These are phyloP conservation scores for Fundulus diaphanus DNA, from an alignment of 2,797 vertebrate species.

Conservation along the genomic window DNA sequence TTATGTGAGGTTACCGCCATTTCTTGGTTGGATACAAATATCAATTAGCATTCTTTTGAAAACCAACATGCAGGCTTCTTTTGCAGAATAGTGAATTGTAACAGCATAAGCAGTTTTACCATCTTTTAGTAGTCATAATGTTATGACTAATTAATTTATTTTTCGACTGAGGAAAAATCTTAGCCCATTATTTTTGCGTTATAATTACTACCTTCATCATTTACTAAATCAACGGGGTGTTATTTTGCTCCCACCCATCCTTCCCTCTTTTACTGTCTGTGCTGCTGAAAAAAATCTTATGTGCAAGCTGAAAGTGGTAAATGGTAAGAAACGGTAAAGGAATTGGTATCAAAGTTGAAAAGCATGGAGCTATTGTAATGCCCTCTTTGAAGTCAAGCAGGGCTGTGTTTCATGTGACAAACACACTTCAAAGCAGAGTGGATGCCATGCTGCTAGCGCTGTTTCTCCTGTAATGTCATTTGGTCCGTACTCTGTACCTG, in stretches of 20 bases:
- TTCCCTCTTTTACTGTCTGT: conserved; percentile 15
- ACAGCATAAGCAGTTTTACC: not conserved
- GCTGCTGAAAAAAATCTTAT: conserved; percentile 22
- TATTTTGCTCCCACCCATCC: conserved; percentile 8
- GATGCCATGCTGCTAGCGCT: conserved; percentile 54
- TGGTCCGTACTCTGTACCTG: conserved; percentile 59
- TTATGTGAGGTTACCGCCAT: too few species aligned
- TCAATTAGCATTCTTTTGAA: not conserved
- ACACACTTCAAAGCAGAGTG: conserved; percentile 76
- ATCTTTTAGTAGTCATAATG: not conserved
- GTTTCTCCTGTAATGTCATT: conserved; percentile 65
- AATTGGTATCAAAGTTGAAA: conserved; percentile 67
- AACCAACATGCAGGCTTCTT: not conserved
- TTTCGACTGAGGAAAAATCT: conserved; percentile 19
- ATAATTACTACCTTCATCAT: conserved; percentile 55
- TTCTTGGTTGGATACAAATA: not conserved
- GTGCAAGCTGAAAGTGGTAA: conserved; percentile 44
- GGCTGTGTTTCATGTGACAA: conserved; percentile 72
- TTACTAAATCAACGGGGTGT: conserved; percentile 24
- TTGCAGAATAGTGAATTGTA: not conserved
- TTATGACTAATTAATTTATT: conserved; percentile 20
- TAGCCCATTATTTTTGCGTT: conserved; percentile 27
- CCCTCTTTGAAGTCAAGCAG: conserved; percentile 72
- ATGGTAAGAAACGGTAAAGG: conserved; percentile 50
- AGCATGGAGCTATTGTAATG: conserved; percentile 64